Evolutionary conservation across 2,797 vertebrate species (phyloP).

Genomic region (Paguma larvata): DNA sequence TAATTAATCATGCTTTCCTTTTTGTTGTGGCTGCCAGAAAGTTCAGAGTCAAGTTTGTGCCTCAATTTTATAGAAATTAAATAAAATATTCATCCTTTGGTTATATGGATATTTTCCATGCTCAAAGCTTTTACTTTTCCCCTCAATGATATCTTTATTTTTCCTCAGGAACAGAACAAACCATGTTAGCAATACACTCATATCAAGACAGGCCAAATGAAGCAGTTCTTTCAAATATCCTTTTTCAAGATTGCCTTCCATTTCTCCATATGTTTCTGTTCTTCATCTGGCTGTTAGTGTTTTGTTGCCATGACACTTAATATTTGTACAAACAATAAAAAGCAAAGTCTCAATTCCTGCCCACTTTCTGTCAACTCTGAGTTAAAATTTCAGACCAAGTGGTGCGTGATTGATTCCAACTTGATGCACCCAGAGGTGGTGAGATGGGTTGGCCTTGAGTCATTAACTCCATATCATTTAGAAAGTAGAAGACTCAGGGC

Average conservation of each 20-base stretch:
- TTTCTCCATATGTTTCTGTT: slow-evolving; percentile 75
- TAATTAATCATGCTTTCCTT: slow-evolving; percentile 51
- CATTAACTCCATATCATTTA: not conserved
- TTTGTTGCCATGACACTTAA: slow-evolving; percentile 67
- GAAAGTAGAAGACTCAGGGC: not conserved
- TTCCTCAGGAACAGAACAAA: slow-evolving; percentile 30
- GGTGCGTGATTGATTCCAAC: slow-evolving; percentile 69
- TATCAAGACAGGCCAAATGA: slow-evolving; percentile 39
- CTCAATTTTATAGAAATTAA: slow-evolving; percentile 43
- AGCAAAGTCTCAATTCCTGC: slow-evolving; percentile 56
- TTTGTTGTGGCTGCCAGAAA: slow-evolving; percentile 47
- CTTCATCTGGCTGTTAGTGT: slow-evolving; percentile 66
- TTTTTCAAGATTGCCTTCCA: not conserved
- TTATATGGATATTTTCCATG: slow-evolving; percentile 26
- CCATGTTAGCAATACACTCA: not conserved
- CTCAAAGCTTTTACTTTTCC: not conserved
- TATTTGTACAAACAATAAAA: slow-evolving; percentile 77
- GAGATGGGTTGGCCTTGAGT: slow-evolving; percentile 27
- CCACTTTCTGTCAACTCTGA: slow-evolving; percentile 70
- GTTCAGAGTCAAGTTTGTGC: slow-evolving; percentile 53
- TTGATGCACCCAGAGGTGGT: not conserved
- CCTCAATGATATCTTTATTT: not conserved
- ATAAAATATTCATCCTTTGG: slow-evolving; percentile 29
- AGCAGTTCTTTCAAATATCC: slow-evolving; percentile 54
- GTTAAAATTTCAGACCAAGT: slow-evolving; percentile 71